These are phyloP conservation scores for Tuberolachnus salignus DNA, from an alignment of 2,888 invertebrate genomes.

Conservation along the genomic window DNA sequence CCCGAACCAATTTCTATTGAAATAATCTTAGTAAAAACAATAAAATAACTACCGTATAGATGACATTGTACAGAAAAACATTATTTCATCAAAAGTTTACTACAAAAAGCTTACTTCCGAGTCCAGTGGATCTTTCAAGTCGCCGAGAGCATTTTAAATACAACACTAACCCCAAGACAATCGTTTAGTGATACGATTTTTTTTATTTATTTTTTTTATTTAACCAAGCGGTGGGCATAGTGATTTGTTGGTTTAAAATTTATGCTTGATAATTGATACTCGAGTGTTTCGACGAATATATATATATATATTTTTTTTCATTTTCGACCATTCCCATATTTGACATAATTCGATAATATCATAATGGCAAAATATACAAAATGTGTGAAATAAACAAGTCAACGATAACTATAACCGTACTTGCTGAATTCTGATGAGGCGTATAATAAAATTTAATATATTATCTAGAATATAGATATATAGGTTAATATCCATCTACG, in stretches of 20 bases:
- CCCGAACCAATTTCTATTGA: background rate
- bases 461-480: no score
- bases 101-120: background rate
- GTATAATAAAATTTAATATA: no score
- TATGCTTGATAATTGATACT: background rate
- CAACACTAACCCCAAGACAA: slow-evolving; percentile 5
- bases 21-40: background rate
- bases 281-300: background rate
- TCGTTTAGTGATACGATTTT: background rate
- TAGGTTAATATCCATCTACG: no score
- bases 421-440: no score
- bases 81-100: background rate
- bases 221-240: slow-evolving; percentile 8
- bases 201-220: background rate
- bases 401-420: no score
- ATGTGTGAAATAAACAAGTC: no score
- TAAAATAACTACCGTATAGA: no score
- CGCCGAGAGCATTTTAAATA: slow-evolving; percentile 14
- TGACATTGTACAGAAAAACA: background rate
- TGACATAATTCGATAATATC: no score
- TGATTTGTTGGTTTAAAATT: slow-evolving; percentile 5
- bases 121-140: slow-evolving; percentile 1
- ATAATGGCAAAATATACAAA: no score
- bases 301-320: background rate
- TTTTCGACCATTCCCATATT: no score